phyloP scores from a whole-genome alignment of 2,888 invertebrate species.

The Steromphala cineraria region DNA sequence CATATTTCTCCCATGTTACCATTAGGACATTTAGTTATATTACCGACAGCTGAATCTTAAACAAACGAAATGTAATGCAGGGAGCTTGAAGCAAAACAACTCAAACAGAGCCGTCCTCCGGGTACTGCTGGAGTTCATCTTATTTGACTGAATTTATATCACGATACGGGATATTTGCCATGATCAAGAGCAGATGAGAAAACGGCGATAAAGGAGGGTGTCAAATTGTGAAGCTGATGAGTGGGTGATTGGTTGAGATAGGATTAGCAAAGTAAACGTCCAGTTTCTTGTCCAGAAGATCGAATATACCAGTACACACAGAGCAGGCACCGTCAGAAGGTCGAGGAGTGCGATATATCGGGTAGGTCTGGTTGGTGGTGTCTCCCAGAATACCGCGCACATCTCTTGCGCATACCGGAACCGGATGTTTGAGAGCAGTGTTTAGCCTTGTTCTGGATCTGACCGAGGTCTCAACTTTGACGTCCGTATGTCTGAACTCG shows the following conservation, averaged over 20 bases:
- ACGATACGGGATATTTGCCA: too few species aligned
- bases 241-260: background rate
- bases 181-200: too few species aligned
- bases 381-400: conserved; percentile 6
- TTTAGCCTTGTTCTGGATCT: background rate
- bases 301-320: background rate
- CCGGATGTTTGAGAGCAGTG: background rate
- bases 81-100: too few species aligned
- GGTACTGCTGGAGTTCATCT: too few species aligned
- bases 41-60: too few species aligned
- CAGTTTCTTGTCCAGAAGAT: conserved; percentile 9
- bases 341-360: background rate
- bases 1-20: too few species aligned
- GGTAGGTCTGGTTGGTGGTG: background rate
- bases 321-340: background rate
- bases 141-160: too few species aligned
- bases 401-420: background rate
- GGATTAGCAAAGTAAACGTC: conserved; percentile 14
- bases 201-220: background rate
- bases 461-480: background rate
- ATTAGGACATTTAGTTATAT: too few species aligned
- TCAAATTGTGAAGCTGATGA: background rate
- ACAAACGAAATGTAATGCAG: too few species aligned
- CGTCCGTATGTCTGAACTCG: background rate
- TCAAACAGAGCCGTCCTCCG: too few species aligned